Conservation (phyloP, 2,888 invertebrate species). For the Enoplolaimus lenunculus region DNA sequence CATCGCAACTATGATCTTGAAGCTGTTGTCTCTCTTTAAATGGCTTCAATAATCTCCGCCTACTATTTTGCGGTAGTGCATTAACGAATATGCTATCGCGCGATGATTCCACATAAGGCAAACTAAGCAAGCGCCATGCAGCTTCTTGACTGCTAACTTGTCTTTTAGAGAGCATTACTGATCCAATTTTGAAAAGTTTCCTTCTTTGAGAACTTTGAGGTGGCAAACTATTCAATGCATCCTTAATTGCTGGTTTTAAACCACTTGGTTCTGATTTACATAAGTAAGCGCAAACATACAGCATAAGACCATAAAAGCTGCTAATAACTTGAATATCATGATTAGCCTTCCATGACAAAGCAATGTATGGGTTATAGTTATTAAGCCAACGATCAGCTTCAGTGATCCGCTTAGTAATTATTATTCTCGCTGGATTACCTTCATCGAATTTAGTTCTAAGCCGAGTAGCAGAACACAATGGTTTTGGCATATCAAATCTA, state of each 20-base stretch:
- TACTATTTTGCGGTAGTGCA: not conserved
- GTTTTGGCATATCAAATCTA: slow-evolving; percentile 6
- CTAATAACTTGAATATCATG: no score
- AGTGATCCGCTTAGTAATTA: not conserved
- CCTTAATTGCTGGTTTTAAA: not conserved
- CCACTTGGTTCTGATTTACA: slow-evolving; percentile 1
- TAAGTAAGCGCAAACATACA: slow-evolving; percentile 2
- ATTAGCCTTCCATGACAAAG: slow-evolving; percentile 4
- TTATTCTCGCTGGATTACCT: slow-evolving; percentile 11
- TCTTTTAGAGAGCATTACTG: not conserved
- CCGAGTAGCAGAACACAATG: not conserved
- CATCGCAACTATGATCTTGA: not conserved
- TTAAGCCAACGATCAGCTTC: not conserved
- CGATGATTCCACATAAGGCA: not conserved
- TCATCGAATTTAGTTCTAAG: not conserved
- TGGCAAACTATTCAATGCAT: not conserved
- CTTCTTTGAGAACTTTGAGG: not conserved
- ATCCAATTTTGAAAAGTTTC: not conserved
- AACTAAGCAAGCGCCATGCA: not conserved
- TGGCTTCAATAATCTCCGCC: not conserved
- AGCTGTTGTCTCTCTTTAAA: not conserved
- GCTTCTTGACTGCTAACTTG: slow-evolving; percentile 3
- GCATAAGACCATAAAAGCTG: not conserved
- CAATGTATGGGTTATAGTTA: not conserved
- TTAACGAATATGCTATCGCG: not conserved